Conservation (phyloP, 2,113 vertebrate species). For the Antennarius striatus region DNA sequence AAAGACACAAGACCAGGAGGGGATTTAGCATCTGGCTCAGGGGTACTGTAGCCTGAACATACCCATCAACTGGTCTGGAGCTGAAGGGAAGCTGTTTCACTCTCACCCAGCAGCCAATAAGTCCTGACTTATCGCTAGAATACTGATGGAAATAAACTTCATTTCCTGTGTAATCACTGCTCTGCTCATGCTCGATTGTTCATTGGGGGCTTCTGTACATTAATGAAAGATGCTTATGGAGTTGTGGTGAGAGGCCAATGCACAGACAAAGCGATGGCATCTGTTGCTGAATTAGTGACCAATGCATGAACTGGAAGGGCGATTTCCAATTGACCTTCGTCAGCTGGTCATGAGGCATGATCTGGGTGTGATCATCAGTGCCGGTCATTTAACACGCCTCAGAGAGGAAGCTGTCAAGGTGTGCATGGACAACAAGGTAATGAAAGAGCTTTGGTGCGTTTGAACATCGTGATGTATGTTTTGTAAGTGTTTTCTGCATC, state of each 20-base stretch:
- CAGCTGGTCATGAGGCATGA: slow-evolving; percentile 40
- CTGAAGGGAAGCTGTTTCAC: not conserved
- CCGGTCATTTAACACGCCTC: slow-evolving; percentile 31
- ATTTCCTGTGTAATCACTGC: slow-evolving; percentile 53
- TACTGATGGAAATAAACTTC: slow-evolving; percentile 36
- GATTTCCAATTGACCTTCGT: slow-evolving; percentile 32
- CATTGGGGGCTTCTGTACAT: slow-evolving; percentile 11
- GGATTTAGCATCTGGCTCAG: not conserved
- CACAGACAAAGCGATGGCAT: slow-evolving; percentile 11
- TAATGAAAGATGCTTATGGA: slow-evolving; percentile 48
- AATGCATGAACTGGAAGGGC: not conserved
- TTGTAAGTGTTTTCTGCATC: too few species aligned
- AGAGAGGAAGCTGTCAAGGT: slow-evolving; percentile 32
- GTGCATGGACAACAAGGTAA: not conserved
- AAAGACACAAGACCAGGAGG: not conserved
- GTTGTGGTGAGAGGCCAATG: slow-evolving; percentile 19
- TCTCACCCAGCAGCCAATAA: slow-evolving; percentile 17
- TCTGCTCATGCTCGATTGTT: slow-evolving; percentile 15
- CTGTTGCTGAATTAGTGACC: slow-evolving; percentile 28
- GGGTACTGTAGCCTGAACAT: not conserved
- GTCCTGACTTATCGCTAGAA: slow-evolving; percentile 18
- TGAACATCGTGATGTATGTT: not conserved
- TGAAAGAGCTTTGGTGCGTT: slow-evolving; percentile 4
- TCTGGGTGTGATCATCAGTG: slow-evolving; percentile 7
- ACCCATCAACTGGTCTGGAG: not conserved